These are phyloP conservation scores for Drosophila seguyi DNA, from an alignment of 1,140 invertebrate genomes.

Conservation along the genomic window DNA sequence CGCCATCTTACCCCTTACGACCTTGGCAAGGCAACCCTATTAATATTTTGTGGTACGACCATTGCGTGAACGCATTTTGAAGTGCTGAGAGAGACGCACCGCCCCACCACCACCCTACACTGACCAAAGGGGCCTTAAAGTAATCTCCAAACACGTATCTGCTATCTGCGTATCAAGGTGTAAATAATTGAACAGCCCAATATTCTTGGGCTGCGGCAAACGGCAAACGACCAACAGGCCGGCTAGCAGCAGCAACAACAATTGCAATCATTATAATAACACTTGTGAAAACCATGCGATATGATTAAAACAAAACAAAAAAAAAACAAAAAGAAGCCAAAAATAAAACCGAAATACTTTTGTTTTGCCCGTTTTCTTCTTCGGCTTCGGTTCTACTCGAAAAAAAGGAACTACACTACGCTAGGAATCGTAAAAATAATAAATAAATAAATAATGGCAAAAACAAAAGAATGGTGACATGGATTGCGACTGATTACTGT, in stretches of 20 bases:
- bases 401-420: conserved; percentile 10
- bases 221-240: too few species aligned
- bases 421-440: conserved; percentile 35
- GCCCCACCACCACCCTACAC: neutral
- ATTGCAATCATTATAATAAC: conserved; percentile 61
- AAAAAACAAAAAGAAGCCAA: conserved; percentile 21
- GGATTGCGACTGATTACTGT: conserved; percentile 61
- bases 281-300: conserved; percentile 54
- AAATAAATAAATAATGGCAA: conserved; percentile 35
- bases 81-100: conserved; percentile 10
- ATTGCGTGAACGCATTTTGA: conserved; percentile 42
- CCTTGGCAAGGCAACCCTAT: conserved; percentile 31
- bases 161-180: conserved; percentile 56
- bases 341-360: conserved; percentile 37
- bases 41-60: conserved; percentile 11
- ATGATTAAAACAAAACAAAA: conserved; percentile 49
- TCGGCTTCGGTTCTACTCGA: neutral
- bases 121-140: conserved; percentile 41
- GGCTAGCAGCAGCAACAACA: conserved; percentile 10
- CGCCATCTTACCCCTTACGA: conserved; percentile 18
- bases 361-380: conserved; percentile 29
- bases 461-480: conserved; percentile 46
- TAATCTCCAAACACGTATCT: conserved; percentile 47
- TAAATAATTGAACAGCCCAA: conserved; percentile 62
- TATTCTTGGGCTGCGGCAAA: too few species aligned